Conservation (phyloP, 2,113 vertebrate species). For the Prunella fulvescens region DNA sequence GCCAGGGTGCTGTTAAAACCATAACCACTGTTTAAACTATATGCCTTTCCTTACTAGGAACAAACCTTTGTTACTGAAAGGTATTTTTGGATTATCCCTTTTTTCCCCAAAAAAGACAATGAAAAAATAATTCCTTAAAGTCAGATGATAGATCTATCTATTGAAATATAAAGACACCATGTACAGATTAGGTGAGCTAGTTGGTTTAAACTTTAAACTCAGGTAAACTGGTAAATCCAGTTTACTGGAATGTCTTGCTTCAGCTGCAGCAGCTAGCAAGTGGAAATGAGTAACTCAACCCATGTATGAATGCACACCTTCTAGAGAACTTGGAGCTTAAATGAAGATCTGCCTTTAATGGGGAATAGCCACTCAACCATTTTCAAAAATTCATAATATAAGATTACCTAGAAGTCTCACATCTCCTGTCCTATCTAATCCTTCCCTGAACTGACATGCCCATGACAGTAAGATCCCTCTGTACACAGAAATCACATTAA, state of each 20-base stretch:
- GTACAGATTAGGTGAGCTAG: neutral
- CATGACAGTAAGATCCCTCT: neutral
- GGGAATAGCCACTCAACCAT: neutral
- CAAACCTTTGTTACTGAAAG: neutral
- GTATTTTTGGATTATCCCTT: neutral
- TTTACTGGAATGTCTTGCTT: neutral
- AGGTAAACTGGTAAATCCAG: neutral
- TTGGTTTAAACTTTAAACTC: neutral
- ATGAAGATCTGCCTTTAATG: neutral
- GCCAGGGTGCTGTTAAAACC: neutral
- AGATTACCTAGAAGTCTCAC: neutral
- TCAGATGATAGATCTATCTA: neutral
- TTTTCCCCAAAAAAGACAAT: neutral
- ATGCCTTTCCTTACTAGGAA: neutral
- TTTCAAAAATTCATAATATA: neutral
- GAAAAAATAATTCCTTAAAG: neutral
- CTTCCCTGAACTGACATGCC: neutral
- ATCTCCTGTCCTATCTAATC: neutral
- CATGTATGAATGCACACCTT: neutral
- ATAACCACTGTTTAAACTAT: neutral
- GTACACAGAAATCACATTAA: neutral
- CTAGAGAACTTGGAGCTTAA: neutral
- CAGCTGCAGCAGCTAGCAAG: neutral
- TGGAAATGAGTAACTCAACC: neutral
- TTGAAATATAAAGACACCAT: neutral